Conservation (phyloP, 2,888 invertebrate species). For the Sepiola atlantica region DNA sequence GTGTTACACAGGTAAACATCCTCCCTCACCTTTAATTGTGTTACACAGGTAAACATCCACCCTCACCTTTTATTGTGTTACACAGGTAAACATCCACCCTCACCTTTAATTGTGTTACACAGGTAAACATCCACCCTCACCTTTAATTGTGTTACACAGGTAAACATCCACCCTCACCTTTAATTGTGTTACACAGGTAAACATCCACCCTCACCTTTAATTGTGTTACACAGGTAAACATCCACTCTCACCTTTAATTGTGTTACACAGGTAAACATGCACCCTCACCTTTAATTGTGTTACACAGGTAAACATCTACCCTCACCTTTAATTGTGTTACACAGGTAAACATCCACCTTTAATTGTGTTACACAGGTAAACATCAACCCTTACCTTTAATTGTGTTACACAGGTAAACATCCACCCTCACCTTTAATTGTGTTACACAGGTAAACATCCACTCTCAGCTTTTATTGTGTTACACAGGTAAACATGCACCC, state of each 20-base stretch:
- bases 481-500: constrained; percentile 62
- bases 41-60: constrained; percentile 63
- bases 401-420: constrained; percentile 67
- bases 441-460: constrained; percentile 65
- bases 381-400: constrained; percentile 47
- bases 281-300: constrained; percentile 62
- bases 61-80: constrained; percentile 63
- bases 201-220: constrained; percentile 46
- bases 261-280: constrained; percentile 65
- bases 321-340: constrained; percentile 64
- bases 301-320: constrained; percentile 61
- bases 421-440: constrained; percentile 55
- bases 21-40: constrained; percentile 57
- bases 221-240: constrained; percentile 67
- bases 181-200: constrained; percentile 68
- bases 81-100: constrained; percentile 62
- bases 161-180: constrained; percentile 52
- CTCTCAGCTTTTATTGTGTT: constrained; percentile 62
- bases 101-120: constrained; percentile 64
- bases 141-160: constrained; percentile 68
- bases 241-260: constrained; percentile 54
- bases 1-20: constrained; percentile 66
- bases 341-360: constrained; percentile 62
- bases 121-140: constrained; percentile 62
- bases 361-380: constrained; percentile 68